These are phyloP conservation scores for Cotesia glomerata DNA, from an alignment of 1,140 invertebrate genomes.

Conservation along the genomic window DNA sequence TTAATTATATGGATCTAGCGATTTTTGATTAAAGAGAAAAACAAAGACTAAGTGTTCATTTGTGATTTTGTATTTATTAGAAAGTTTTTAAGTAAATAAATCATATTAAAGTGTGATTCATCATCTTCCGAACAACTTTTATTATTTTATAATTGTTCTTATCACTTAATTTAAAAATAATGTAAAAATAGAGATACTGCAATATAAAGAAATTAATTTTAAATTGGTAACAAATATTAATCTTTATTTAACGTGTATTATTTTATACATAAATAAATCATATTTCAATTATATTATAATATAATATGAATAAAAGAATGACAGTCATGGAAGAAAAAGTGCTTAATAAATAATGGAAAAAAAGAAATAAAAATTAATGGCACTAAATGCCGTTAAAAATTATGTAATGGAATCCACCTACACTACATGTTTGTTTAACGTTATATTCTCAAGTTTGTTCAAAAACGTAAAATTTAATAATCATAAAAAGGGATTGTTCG, in stretches of 20 bases:
- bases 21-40: constrained; percentile 50
- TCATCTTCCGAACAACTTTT: constrained; percentile 5
- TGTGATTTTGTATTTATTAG: constrained; percentile 66
- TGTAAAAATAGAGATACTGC: not conserved
- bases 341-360: not conserved
- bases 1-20: constrained; percentile 37
- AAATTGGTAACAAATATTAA: constrained; percentile 60
- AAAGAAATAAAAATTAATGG: constrained; percentile 55
- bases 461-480: constrained; percentile 41
- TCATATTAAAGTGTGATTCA: constrained; percentile 62
- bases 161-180: constrained; percentile 24
- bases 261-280: constrained; percentile 59
- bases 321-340: constrained; percentile 8
- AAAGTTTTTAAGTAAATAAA: constrained; percentile 61
- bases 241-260: constrained; percentile 58
- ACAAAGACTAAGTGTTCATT: constrained; percentile 63
- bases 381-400: constrained; percentile 57
- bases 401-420: constrained; percentile 54
- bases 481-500: constrained; percentile 63
- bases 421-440: constrained; percentile 33
- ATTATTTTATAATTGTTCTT: constrained; percentile 27
- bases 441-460: constrained; percentile 47
- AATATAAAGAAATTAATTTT: constrained; percentile 12
- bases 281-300: constrained; percentile 47
- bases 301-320: constrained; percentile 53